Evolutionary conservation across 2,113 vertebrate species (phyloP).

Genomic region (Meriones unguiculatus): DNA sequence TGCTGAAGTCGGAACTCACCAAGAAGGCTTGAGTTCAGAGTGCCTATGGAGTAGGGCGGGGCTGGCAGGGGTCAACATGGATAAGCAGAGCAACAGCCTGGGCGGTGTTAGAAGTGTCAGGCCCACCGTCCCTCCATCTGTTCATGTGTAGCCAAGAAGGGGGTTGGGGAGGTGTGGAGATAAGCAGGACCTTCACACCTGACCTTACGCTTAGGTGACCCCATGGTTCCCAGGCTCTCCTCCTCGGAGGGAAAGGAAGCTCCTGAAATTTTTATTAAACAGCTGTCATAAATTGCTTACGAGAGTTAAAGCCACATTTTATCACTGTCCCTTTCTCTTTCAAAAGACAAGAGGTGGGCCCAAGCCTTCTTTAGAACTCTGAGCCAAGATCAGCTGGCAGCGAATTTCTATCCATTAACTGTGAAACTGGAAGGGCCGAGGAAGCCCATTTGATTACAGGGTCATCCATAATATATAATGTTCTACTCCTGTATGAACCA

Average conservation of each 20-base stretch:
- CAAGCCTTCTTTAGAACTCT: background rate
- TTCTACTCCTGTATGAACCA: background rate
- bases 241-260: background rate
- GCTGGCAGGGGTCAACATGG: background rate
- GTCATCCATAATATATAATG: conserved; percentile 34
- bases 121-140: background rate
- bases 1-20: background rate
- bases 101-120: background rate
- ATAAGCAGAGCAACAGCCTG: background rate
- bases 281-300: conserved; percentile 27
- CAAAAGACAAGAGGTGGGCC: background rate
- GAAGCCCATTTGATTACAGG: conserved; percentile 45
- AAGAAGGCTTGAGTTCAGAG: background rate
- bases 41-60: no score
- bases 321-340: conserved; percentile 39
- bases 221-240: background rate
- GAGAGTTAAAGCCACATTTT: conserved; percentile 39
- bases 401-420: background rate
- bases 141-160: background rate
- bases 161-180: background rate
- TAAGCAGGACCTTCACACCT: fast-evolving
- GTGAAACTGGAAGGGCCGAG: background rate
- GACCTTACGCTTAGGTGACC: background rate
- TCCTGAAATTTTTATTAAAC: conserved; percentile 59
- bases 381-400: conserved; percentile 59